Percentiles rank a stretch among this genome's conserved stretches.
phyloP scores from a whole-genome alignment of 2,797 vertebrate genomes.

The Clangula hyemalis region DNA sequence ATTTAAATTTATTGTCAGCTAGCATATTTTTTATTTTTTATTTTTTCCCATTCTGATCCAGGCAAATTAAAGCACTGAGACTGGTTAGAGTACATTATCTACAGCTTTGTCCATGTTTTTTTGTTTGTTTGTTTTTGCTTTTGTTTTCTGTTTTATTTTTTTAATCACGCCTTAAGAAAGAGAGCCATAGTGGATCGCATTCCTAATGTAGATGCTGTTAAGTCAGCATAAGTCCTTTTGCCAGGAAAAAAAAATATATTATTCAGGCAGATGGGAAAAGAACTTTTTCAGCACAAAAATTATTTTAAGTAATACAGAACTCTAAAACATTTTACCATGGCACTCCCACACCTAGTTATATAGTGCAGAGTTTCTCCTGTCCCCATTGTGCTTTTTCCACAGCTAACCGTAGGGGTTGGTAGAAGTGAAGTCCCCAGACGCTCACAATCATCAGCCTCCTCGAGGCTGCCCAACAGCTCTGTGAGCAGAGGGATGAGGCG shows the following conservation, averaged over 20 bases:
- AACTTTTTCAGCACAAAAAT: background rate
- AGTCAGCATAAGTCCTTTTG: background rate
- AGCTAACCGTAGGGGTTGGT: background rate
- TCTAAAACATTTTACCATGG: background rate
- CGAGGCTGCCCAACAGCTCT: background rate
- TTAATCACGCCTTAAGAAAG: background rate
- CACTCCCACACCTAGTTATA: background rate
- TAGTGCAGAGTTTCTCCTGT: background rate
- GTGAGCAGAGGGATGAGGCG: background rate
- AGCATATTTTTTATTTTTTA: background rate
- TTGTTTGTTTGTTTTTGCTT: background rate
- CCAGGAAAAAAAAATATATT: background rate
- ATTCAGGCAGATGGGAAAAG: background rate
- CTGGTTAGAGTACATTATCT: background rate
- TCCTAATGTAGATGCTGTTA: background rate
- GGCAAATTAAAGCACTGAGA: background rate
- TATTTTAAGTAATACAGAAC: background rate
- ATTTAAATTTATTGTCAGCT: background rate
- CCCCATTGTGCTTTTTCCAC: background rate
- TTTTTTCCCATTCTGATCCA: background rate
- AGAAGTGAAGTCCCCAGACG: background rate
- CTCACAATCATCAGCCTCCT: background rate
- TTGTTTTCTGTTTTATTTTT: background rate
- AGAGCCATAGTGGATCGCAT: background rate
- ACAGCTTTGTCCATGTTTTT: background rate